Base-by-base conservation (phyloP, 2,888 invertebrate species). In the Mythimna loreyi region DNA sequence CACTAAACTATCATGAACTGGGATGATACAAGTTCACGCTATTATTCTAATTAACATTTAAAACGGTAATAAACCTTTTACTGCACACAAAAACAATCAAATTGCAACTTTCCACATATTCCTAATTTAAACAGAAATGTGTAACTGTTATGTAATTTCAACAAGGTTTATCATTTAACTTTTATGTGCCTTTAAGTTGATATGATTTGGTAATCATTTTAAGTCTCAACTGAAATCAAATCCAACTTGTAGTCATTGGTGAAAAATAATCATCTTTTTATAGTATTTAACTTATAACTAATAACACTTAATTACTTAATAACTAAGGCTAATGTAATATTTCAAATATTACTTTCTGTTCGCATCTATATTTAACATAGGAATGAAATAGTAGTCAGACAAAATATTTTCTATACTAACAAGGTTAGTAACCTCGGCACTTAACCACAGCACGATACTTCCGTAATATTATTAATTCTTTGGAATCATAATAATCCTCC, bases 261-360 rank as follows among this genome's bases (percentile, higher is more conserved):
- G 60, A 28, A 36, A 50, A 50, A 59, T 16, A 25, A n/a, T 23
- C 25, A 47, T 9, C 13, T 53, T 56, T 43, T 11, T 65, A 25
- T 49, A 19, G 3, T 55, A 45, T 40, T 1, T 33, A 49, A 49
- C 28, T 53, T 71, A 60, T 8, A 25, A 25, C 11, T 59, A 72
- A 66, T 76, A 45, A 77, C 62, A 56, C 25, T 67, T 67, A 60
- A 28, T 19, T n/a, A 33, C 8, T 40, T 52, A 70, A 0, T 52
- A 64, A 1, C 50, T 56, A 60, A 52, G 33, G 33, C 49, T 57
- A 58, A 23, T 7, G 4, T 47, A 57, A 60, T 8, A 43, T 40
- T 36, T 52, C 1, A 40, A 40, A 55, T 40, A 45, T 50, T 47
- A 43, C 21, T 55, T 47, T 68, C 50, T 71, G 64, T 49, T 72